A percentile compares a stretch with the other conserved stretches of the same genome.
Conservation (phyloP, 2,113 vertebrate genomes). For the Propithecus coquereli region DNA sequence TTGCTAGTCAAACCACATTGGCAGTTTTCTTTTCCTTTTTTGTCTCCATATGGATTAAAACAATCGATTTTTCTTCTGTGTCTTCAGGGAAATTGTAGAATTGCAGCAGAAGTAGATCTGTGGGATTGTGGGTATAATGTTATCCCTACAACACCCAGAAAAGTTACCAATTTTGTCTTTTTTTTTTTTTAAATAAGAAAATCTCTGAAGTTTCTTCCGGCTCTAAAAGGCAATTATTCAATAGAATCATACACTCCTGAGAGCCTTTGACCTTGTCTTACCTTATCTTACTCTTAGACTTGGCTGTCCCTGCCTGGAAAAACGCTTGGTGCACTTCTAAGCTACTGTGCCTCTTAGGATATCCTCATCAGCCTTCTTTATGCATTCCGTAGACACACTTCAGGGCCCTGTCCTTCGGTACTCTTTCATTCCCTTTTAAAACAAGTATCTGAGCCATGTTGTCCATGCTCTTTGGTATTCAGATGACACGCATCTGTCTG, state of each 20-base stretch:
- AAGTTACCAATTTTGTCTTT: background rate
- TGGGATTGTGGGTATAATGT: background rate
- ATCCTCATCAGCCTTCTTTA: too few relatives aligned
- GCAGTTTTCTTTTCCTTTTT: background rate
- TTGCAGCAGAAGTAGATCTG: background rate
- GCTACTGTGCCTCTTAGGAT: background rate
- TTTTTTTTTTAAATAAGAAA: background rate
- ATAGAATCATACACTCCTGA: background rate
- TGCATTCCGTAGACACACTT: accelerated
- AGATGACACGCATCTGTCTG: background rate
- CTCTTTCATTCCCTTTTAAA: too few relatives aligned
- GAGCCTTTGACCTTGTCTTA: background rate
- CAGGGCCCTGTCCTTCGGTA: background rate
- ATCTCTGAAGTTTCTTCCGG: background rate
- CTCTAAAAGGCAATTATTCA: background rate
- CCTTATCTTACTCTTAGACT: background rate
- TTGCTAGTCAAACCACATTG: background rate
- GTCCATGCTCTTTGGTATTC: background rate
- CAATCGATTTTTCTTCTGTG: background rate
- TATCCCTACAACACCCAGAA: background rate
- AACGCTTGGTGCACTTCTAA: background rate
- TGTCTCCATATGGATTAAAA: background rate
- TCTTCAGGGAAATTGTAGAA: background rate
- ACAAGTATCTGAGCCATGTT: background rate
- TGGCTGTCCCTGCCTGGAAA: background rate